Evolutionary conservation across 2,888 invertebrate species (phyloP).

Genomic region (Cheilosia impressa): DNA sequence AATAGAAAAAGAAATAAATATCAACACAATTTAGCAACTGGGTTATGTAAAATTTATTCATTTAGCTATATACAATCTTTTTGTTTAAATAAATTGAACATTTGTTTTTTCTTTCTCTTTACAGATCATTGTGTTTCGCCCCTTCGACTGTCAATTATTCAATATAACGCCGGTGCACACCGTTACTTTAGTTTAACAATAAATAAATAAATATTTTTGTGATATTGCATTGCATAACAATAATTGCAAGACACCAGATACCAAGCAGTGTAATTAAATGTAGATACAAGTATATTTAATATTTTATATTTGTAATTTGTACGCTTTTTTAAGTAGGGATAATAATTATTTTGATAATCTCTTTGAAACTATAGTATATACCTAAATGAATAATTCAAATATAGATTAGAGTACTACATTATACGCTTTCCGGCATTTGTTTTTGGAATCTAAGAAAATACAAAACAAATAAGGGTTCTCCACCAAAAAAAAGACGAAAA

Average conservation of each 20-base stretch:
- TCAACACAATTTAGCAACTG: too few species aligned
- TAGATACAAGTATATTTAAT: constrained; percentile 30
- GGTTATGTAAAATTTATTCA: not conserved
- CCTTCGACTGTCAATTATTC: not conserved
- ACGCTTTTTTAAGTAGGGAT: not conserved
- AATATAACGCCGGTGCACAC: not conserved
- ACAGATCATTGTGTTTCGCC: not conserved
- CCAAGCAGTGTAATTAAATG: constrained; percentile 38
- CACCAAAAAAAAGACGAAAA: too few species aligned
- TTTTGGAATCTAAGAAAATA: not conserved
- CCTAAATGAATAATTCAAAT: constrained; percentile 1
- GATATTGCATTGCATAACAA: constrained; percentile 50
- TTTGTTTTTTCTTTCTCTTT: not conserved
- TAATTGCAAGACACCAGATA: constrained; percentile 24
- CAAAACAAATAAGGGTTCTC: not conserved
- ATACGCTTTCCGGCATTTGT: not conserved
- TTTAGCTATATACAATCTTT: not conserved
- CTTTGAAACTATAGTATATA: not conserved
- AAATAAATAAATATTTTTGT: constrained; percentile 45
- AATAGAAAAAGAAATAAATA: too few species aligned
- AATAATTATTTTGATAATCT: constrained; percentile 3
- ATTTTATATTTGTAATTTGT: constrained; percentile 36
- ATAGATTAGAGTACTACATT: not conserved
- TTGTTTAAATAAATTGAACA: not conserved
- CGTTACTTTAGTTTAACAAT: constrained; percentile 18